Conservation (phyloP, 37 sponge, comb jelly and placozoan species). For the Theonella swinhoei region DNA sequence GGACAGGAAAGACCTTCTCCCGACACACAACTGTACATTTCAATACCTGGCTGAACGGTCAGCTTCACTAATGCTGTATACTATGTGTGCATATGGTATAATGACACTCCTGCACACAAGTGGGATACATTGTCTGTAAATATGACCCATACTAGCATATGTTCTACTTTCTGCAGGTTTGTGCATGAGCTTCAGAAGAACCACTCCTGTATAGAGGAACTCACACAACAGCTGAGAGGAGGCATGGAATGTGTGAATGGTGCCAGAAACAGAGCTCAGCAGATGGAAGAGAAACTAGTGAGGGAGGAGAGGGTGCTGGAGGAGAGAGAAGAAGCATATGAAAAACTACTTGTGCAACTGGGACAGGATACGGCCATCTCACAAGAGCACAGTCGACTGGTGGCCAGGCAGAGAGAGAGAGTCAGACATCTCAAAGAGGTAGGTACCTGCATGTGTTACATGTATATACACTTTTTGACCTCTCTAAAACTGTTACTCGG, state of each 20-base stretch:
- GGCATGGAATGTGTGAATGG: slow-evolving; percentile 34
- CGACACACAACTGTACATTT: slow-evolving; percentile 51
- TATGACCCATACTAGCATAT: too few species aligned
- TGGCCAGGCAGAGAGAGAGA: slow-evolving; percentile 64
- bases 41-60: slow-evolving; percentile 82
- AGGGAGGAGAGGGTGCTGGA: slow-evolving; percentile 54
- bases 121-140: too few species aligned
- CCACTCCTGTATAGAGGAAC: neutral
- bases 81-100: too few species aligned
- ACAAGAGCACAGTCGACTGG: slow-evolving; percentile 71
- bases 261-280: slow-evolving; percentile 19
- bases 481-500: too few species aligned
- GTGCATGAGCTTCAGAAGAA: slow-evolving; percentile 25
- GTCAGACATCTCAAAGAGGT: slow-evolving; percentile 83
- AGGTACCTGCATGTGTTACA: neutral
- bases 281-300: slow-evolving; percentile 54
- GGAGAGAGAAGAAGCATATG: slow-evolving; percentile 62
- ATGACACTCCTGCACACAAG: too few species aligned
- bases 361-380: slow-evolving; percentile 92
- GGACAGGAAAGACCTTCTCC: neutral
- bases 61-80: neutral
- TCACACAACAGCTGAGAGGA: slow-evolving; percentile 1
- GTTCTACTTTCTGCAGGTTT: too few species aligned
- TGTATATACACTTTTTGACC: neutral
- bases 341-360: slow-evolving; percentile 74